Evolutionary conservation across 2,888 invertebrate species (phyloP), one percentile per base, ranked within the genome.

Genomic region (Caenorhabditis becei): DNA sequence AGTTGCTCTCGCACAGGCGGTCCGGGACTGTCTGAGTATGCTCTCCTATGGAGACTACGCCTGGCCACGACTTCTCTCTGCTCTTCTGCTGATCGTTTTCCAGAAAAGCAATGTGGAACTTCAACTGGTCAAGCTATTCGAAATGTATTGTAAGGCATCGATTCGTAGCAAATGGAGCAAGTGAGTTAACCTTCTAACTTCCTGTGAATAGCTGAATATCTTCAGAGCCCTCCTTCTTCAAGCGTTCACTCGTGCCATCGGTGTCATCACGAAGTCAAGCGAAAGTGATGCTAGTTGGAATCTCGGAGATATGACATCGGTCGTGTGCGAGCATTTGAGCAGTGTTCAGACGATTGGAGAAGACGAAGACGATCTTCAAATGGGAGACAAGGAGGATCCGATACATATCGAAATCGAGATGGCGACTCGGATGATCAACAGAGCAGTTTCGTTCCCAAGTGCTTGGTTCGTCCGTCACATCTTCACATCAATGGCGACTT

Each of bases 1-100:
- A 41, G n/a, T 26, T 0, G 53, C 61, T 44, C 61, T 75, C 2
- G 59, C 37, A 16, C 66, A 61, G 18, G 41, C 61, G 10, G 75
- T 75, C 20, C 66, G 56, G 26, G 75, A 75, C 24, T 75, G 66
- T 53, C 26, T 75, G 26, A 75, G 75, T 35, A 66, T 75, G 66
- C 51, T 75, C 1, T 75, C 75, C 3, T 14, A 66, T 41, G 75
- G 66, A 14, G 8, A 26, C 7, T 75, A 61, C 26, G 75, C 75
- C 1, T 75, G 75, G 75, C 54, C 59, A 23, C 66, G 44, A 37
- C 61, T 75, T 8, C 2, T 37, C 0, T 61, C 44, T 5, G 59
- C 44, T 10, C 51, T 75, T 18, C n/a, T 75, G n/a, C n/a, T 75
- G 5, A 41, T 66, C 14, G 28, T 44, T 0, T 75, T 75, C 37